Evolutionary conservation across 2,888 invertebrate species (phyloP).

Genomic region (Orchestes rusci): DNA sequence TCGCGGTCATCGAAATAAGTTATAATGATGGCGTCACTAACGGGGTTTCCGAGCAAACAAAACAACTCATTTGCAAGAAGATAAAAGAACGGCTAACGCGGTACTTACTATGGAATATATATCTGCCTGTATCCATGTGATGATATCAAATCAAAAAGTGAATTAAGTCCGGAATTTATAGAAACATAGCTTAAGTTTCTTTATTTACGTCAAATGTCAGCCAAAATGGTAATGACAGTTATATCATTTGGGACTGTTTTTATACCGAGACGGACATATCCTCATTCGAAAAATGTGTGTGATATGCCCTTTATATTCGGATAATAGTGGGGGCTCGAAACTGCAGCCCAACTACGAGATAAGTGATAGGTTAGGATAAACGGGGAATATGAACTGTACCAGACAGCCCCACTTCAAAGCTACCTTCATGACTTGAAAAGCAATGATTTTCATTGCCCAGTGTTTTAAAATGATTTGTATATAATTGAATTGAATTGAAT

Average conservation of each 20-base stretch:
- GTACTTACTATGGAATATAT: too few relatives aligned
- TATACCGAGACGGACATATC: constrained; percentile 34
- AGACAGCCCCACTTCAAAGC: constrained; percentile 27
- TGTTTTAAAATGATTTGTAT: constrained; percentile 12
- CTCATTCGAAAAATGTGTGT: too few relatives aligned
- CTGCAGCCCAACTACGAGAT: too few relatives aligned
- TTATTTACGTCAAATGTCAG: constrained; percentile 31
- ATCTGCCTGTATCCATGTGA: too few relatives aligned
- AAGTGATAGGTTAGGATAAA: constrained; percentile 34
- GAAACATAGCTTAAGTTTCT: too few relatives aligned
- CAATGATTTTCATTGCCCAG: too few relatives aligned
- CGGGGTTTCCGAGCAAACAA: constrained; percentile 24
- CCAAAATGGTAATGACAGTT: constrained; percentile 39
- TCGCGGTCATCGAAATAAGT: constrained; percentile 27
- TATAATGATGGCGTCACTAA: constrained; percentile 36
- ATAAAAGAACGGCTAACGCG: too few relatives aligned
- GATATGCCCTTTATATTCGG: too few relatives aligned
- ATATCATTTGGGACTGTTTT: constrained; percentile 39
- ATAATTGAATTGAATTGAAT: too few relatives aligned
- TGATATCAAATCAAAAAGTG: too few relatives aligned
- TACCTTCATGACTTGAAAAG: constrained; percentile 25
- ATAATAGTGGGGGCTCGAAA: too few relatives aligned
- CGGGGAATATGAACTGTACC: constrained; percentile 30
- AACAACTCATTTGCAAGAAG: constrained; percentile 26
- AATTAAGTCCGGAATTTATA: too few relatives aligned